Conservation (phyloP, 2,888 invertebrate genomes). For the Tenthredo distinguenda region DNA sequence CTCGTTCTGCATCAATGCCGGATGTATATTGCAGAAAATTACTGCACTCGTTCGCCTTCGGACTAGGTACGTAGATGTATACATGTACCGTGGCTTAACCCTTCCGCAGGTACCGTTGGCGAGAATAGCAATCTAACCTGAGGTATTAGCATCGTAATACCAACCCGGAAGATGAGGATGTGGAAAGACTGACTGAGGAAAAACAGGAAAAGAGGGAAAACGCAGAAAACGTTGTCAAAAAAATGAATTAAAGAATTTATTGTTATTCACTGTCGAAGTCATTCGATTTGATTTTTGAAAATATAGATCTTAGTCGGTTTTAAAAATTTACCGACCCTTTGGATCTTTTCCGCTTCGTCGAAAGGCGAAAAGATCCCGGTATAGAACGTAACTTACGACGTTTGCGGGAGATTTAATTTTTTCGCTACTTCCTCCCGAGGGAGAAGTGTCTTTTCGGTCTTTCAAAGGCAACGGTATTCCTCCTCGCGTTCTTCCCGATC, state of each 20-base stretch:
- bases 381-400: background rate
- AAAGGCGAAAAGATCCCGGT: background rate
- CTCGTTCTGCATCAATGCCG: conserved; percentile 14
- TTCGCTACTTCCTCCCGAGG: background rate
- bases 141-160: conserved; percentile 37
- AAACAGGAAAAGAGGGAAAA: background rate
- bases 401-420: conserved; percentile 5
- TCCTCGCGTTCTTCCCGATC: conserved; percentile 27
- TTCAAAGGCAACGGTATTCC: conserved; percentile 44
- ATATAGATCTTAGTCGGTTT: background rate
- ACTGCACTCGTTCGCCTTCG: conserved; percentile 22
- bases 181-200: background rate
- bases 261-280: no score
- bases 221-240: background rate
- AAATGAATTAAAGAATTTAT: background rate
- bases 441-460: conserved; percentile 30
- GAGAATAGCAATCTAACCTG: background rate
- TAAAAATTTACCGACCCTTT: background rate
- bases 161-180: conserved; percentile 39
- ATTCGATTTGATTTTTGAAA: background rate
- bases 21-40: conserved; percentile 20
- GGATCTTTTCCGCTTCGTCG: background rate
- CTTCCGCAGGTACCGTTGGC: conserved; percentile 33
- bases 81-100: background rate
- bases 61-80: background rate